A percentile compares a stretch with the other conserved stretches of the same genome.
Conservation (phyloP, 2,113 vertebrate species). For the Coptodon bakossiorum region DNA sequence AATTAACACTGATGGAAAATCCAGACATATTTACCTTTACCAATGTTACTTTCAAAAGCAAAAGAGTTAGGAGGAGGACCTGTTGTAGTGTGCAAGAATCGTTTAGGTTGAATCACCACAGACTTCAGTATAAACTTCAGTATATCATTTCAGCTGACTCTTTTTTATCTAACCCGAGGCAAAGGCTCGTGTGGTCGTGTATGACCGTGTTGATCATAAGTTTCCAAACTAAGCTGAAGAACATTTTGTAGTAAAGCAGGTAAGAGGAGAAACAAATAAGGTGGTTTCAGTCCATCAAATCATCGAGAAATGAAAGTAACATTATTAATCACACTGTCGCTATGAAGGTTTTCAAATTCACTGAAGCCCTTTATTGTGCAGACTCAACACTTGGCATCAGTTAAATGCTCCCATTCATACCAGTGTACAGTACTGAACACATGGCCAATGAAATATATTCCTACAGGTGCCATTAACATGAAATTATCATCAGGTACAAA, state of each 20-base stretch:
- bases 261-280: not conserved
- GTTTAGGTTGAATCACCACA: not conserved
- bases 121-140: not conserved
- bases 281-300: not conserved
- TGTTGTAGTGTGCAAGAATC: not conserved
- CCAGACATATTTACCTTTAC: rapidly evolving
- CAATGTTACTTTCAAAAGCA: rapidly evolving
- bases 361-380: not conserved
- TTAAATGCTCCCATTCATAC: not conserved
- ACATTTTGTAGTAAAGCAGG: not conserved
- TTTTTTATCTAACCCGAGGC: not conserved
- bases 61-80: rapidly evolving
- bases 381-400: not conserved
- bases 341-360: not conserved
- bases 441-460: not conserved
- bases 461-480: rapidly evolving
- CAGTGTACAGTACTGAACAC: not conserved
- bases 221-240: not conserved
- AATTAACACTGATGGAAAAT: not conserved
- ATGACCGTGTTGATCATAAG: not conserved
- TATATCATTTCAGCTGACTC: not conserved
- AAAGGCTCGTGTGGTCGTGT: not conserved
- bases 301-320: too few relatives aligned
- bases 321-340: not conserved
- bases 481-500: not conserved